A percentile compares a stretch with the other conserved stretches of the same genome.
phyloP scores from a whole-genome alignment of 35 echinoderm and acorn worm species.

The Lytechinus pictus region DNA sequence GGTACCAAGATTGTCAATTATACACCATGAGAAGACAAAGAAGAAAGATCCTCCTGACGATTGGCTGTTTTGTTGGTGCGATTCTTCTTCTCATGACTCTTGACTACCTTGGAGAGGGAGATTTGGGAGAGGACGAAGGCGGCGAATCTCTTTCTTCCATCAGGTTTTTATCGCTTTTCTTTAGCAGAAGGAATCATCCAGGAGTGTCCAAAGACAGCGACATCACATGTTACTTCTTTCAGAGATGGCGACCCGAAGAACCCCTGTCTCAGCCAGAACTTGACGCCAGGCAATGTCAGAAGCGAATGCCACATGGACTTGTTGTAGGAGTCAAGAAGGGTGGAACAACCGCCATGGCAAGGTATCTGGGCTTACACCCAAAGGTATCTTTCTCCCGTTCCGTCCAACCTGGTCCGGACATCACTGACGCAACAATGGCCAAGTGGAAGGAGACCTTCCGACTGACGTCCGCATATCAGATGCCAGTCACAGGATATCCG shows the following conservation, averaged over 20 bases:
- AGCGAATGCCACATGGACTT: not conserved
- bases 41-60: not conserved
- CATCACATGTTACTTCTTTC: not conserved
- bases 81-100: not conserved
- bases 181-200: not conserved
- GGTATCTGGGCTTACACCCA: not conserved
- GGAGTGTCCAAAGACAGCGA: not conserved
- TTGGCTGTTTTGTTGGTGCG: not conserved
- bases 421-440: not conserved
- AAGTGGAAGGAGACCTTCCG: not conserved
- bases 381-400: not conserved
- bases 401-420: not conserved
- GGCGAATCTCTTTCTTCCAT: not conserved
- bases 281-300: not conserved
- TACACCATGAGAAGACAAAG: not conserved
- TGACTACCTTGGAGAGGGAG: not conserved
- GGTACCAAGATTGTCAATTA: not conserved
- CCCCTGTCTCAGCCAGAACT: not conserved
- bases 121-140: not conserved
- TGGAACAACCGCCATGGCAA: slow-evolving; percentile 5
- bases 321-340: slow-evolving; percentile 2
- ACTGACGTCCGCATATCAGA: not conserved
- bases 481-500: not conserved
- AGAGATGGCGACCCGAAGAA: not conserved
- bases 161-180: not conserved